Conservation (phyloP, 2,888 invertebrate species). For the Trissoscelio sp. region DNA sequence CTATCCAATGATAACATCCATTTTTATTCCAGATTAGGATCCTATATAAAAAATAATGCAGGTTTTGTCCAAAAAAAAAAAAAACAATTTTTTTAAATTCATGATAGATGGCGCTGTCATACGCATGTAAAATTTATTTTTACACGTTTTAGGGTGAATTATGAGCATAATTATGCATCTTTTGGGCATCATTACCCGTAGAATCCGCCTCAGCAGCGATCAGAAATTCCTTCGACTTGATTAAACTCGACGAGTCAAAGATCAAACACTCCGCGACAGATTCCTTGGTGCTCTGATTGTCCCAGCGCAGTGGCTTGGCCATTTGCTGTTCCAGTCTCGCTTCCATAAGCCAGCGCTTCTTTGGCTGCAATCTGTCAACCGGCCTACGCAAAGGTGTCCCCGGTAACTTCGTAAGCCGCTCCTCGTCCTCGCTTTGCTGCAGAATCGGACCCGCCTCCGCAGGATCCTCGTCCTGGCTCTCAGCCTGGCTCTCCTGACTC, state of each 20-base stretch:
- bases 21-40: no score
- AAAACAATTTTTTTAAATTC: no score
- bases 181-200: no score
- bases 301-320: conserved; percentile 85
- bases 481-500: conserved; percentile 82
- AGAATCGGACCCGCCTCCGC: conserved; percentile 75
- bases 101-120: no score
- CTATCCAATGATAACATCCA: no score
- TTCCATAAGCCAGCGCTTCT: conserved; percentile 86
- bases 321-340: conserved; percentile 84
- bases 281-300: conserved; percentile 67
- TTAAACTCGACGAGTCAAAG: conserved; percentile 25
- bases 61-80: no score
- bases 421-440: conserved; percentile 81
- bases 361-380: conserved; percentile 83
- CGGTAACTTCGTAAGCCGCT: conserved; percentile 76
- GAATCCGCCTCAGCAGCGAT: conserved; percentile 2
- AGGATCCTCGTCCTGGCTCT: conserved; percentile 82
- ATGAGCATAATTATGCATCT: no score
- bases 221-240: conserved; percentile 40
- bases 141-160: no score
- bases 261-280: conserved; percentile 15
- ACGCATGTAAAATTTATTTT: no score
- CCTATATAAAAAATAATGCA: no score
- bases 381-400: conserved; percentile 79